Base-by-base conservation (phyloP, 1,140 invertebrate species). In the Tetramorium parvispinum region DNA sequence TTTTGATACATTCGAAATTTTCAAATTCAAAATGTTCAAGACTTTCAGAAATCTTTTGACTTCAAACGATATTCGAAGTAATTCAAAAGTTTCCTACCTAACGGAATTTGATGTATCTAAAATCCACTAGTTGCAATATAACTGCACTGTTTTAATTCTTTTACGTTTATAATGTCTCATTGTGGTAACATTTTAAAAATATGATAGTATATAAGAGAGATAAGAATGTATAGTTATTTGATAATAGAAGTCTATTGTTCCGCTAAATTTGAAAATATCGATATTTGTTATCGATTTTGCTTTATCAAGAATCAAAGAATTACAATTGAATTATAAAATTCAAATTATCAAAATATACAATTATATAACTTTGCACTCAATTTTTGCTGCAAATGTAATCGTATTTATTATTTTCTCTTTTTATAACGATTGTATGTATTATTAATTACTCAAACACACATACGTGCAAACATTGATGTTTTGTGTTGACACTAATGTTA, bases 401-500 rank as follows among this genome's bases (percentile, higher is more conserved):
- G 13, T 40, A 46, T 46, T 63, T 59, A 82, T 57, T 7, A 40
- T 7, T n/a, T 18, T 16, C 18, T 76, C 1, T 53, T 57, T 70
- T 24, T 13, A 11, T 55, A 18, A 83, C 27, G 37, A 76, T 73
- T 21, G 16, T 46, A 11, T 70, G 0, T 75, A 32, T 32, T 32
- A 32, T 46, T 71, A 51, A 85, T 40, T 27, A 61, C 13, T 43
- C 21, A 51, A 40, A 0, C 13, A 73, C 6, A 57, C 13, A 65
- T 8, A n/a, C 3, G 3, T 3, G 27, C 61, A n/a, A 37, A 65
- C 32, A 8, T 65, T 65, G 59, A 7, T 63, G 21, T 3, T 37
- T 65, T 65, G 6, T 37, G 53, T 71, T 82, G 53, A 59, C 7
- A 18, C 63, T 66, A 0, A 79, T 79, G 53, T 8, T 24, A 77